These are phyloP conservation scores for Bombylius discolor DNA, from an alignment of 2,888 invertebrate genomes.

Conservation along the genomic window DNA sequence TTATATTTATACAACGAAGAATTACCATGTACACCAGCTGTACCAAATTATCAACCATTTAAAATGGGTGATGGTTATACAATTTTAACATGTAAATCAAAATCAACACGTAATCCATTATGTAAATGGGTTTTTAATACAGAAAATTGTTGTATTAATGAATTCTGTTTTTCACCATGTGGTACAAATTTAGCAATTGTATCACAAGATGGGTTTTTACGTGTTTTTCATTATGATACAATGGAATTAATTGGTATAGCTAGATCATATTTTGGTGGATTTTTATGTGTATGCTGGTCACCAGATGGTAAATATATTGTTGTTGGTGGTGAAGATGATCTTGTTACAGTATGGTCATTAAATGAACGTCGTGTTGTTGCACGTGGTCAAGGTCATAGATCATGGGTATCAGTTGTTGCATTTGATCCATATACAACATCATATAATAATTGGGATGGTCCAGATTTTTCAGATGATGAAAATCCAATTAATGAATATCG, in stretches of 20 bases:
- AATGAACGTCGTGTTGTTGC: constrained; percentile 86
- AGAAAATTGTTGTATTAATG: constrained; percentile 78
- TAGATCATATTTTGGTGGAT: constrained; percentile 94
- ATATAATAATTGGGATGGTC: constrained; percentile 47
- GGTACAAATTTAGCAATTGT: constrained; percentile 86
- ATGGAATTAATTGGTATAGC: constrained; percentile 93
- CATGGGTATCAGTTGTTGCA: constrained; percentile 95
- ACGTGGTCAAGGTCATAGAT: constrained; percentile 93
- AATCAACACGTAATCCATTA: constrained; percentile 91
- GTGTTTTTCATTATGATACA: constrained; percentile 93
- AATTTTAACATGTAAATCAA: constrained; percentile 91
- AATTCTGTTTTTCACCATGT: constrained; percentile 94
- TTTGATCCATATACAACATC: constrained; percentile 79
- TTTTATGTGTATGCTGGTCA: constrained; percentile 96
- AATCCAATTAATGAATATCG: constrained; percentile 34
- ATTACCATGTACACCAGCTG: constrained; percentile 73
- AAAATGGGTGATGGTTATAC: constrained; percentile 90
- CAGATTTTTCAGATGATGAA: constrained; percentile 46
- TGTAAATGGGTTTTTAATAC: constrained; percentile 77
- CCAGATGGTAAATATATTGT: constrained; percentile 91
- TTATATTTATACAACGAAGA: constrained; percentile 97
- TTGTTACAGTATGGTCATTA: constrained; percentile 95
- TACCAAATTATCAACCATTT: constrained; percentile 89
- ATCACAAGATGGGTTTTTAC: constrained; percentile 85
- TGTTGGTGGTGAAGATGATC: constrained; percentile 96